phyloP scores from a whole-genome alignment of 2,888 invertebrate genomes.

The Phaonia tiefii region DNA sequence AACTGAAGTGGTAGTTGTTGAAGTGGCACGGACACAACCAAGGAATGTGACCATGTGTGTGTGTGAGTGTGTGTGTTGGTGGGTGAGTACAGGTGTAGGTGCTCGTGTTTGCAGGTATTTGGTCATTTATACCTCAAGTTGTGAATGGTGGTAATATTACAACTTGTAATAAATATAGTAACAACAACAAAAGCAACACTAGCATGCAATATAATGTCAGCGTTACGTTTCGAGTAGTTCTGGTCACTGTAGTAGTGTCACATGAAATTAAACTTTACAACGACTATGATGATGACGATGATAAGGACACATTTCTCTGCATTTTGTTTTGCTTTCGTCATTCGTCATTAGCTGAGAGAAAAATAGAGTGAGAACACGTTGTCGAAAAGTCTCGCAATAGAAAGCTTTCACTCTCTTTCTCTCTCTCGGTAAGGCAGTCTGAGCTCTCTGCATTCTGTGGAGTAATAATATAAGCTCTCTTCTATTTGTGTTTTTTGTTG shows the following conservation, averaged over 20 bases:
- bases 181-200: neutral
- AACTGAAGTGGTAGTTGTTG: constrained; percentile 21
- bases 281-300: neutral
- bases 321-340: constrained; percentile 54
- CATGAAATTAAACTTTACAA: constrained; percentile 22
- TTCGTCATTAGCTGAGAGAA: constrained; percentile 37
- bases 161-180: constrained; percentile 43
- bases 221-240: no score
- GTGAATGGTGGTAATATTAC: constrained; percentile 29
- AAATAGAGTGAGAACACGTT: no score
- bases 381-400: no score
- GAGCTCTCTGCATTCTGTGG: neutral
- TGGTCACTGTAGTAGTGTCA: constrained; percentile 1
- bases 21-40: constrained; percentile 4
- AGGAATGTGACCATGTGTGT: constrained; percentile 27
- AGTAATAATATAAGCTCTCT: neutral
- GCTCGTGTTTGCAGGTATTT: neutral
- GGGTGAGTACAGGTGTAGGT: neutral
- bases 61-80: neutral
- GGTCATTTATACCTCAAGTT: constrained; percentile 33
- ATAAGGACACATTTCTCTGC: neutral
- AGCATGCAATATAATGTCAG: neutral
- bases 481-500: neutral
- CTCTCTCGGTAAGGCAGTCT: no score
- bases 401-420: neutral